Base-by-base conservation (phyloP, 2,888 invertebrate species). In the Myathropa florea region DNA sequence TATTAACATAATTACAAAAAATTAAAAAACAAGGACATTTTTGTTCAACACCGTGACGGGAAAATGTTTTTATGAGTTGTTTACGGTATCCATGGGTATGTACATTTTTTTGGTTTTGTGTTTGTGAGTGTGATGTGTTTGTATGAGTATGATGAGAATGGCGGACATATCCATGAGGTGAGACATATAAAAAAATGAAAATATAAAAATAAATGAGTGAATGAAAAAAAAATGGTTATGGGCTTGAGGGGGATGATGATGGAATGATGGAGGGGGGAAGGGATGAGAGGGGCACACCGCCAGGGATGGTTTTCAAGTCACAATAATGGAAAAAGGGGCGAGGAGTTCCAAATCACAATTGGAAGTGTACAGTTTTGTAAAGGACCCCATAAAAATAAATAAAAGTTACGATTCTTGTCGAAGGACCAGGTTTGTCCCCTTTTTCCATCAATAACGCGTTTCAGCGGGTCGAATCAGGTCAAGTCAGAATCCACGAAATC, bases 71-170 rank as follows among this genome's bases (percentile, higher is more conserved):
- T 3, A n/a, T n/a, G 46, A 46, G 46, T 18, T 6, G 46, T 46
- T 46, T 18, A 2, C 6, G 7, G 61, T 70, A 60, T 75, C 75
- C 75, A 71, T 80, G 68, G 64, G 53, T 53, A 60, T 84, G 55
- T 76, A 84, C 71, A 82, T 75, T 75, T 61, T 61, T 68, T 55
- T 64, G 39, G 71, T 73, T 18, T 63, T 60, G 71, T 80, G 57
- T 55, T 14, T 78, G 61, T 39, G 26, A 3, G 53, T 71, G 77
- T 46, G 46, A 7, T 18, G 18, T 46, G 46, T 7, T 70, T 63
- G 77, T 39, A 67, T 71, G 60, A 68, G 26, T 57, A 61, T 64
- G 64, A 71, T 65, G 80, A 65, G 12, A 61, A 67, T 60, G 36
- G 30, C 12, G 64, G 68, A 23, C 65, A 60, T 33, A 7, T 79